Base-by-base conservation (phyloP, 2,113 vertebrate genomes). In the Piliocolobus tephrosceles region DNA sequence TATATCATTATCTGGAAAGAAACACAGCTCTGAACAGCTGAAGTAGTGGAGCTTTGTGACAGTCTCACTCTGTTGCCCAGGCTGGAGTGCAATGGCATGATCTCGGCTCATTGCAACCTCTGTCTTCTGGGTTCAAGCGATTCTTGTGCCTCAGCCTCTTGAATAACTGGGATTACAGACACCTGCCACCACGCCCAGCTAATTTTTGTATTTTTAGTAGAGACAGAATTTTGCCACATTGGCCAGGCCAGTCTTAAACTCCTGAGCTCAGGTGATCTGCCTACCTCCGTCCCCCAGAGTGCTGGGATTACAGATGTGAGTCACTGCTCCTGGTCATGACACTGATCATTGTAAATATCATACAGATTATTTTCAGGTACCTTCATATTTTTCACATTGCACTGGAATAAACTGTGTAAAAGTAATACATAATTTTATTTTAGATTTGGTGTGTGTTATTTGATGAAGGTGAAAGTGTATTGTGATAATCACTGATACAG, bases 341-440 rank as follows among this genome's bases (percentile, higher is more conserved):
- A 23, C 5, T 52, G 81, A 57, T 88, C 57, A 75, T 90, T 97
- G 87, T 86, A 76, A 78, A 91, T 92, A 50, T 23, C 55, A 88
- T 89, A 35, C 57, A 8, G 66, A 78, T 96, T 90, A 35, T 84
- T 61, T 91, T 85, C n/a, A 76, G 57, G 52, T n/a, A 94, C 11
- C 14, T 50, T 91, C 7, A 27, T 75, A 45, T 87, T 89, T 96
- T 93, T 93, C 27, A 70, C 11, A 70, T 91, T 94, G 35, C 8
- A 32, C 30, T 88, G 25, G n/a, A 79, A 73, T 90, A 91, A 80
- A 25, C 20, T 93, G 38, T 40, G 66, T 35, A 90, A 68, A 23
- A 82, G 35, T 78, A 10, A 84, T 25, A 25, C 17, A n/a, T 86
- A 89, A 72, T 92, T 94, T 87, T 91, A 83, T 95, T 93, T 90